A percentile compares a stretch with the other conserved stretches of the same genome.
These are phyloP conservation scores for Coturnix japonica DNA, from an alignment of 2,113 vertebrate genomes.

Conservation along the genomic window DNA sequence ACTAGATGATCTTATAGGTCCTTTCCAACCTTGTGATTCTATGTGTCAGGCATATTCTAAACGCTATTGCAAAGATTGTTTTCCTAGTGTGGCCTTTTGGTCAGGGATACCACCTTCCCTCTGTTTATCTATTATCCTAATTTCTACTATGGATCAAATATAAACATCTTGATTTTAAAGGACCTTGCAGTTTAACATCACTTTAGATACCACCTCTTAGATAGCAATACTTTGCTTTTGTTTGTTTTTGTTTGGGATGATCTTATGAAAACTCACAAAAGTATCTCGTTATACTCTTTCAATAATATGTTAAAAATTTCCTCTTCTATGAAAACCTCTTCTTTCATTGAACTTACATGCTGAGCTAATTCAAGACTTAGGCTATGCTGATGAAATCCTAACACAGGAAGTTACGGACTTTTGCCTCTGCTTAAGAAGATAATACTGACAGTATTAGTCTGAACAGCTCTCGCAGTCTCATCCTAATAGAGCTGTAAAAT, in stretches of 20 bases:
- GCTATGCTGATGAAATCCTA: neutral
- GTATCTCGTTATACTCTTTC: neutral
- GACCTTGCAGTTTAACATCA: neutral
- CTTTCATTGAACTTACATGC: neutral
- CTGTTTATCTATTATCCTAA: neutral
- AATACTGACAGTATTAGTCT: neutral
- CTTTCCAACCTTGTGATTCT: too few species aligned
- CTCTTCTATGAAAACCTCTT: neutral
- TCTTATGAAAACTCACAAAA: neutral
- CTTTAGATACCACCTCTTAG: neutral
- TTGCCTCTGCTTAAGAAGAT: neutral
- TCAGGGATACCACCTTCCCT: neutral
- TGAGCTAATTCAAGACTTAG: neutral
- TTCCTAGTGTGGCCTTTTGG: neutral
- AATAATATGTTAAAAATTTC: neutral
- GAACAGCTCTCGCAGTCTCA: neutral
- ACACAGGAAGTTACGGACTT: neutral
- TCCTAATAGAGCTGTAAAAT: neutral
- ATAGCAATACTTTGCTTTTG: neutral
- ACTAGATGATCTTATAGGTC: too few species aligned
- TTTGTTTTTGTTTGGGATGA: neutral
- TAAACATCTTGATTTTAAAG: neutral
- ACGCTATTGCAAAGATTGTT: neutral
- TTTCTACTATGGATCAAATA: neutral
- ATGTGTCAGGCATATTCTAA: neutral